Percentiles rank a stretch among this genome's conserved stretches.
phyloP scores from a whole-genome alignment of 2,113 vertebrate genomes.

The Sigmodon hispidus region DNA sequence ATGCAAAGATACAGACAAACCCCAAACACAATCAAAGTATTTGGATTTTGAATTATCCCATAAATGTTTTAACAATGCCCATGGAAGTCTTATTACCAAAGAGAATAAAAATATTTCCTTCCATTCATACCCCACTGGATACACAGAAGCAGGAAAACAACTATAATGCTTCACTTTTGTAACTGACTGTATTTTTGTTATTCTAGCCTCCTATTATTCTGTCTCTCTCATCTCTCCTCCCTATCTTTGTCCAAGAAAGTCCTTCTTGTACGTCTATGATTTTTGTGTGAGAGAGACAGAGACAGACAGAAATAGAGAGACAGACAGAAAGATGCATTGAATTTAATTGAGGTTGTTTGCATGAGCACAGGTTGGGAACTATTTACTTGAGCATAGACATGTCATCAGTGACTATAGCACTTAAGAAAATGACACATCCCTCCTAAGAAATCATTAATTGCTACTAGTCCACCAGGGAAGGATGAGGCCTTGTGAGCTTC shows the following conservation, averaged over 20 bases:
- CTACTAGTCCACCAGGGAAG: background rate
- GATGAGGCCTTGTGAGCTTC: background rate
- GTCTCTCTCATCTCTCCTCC: background rate
- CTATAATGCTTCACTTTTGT: background rate
- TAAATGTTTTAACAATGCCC: constrained; percentile 2
- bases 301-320: background rate
- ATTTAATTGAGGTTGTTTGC: background rate
- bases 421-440: background rate
- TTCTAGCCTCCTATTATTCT: background rate
- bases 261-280: background rate
- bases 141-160: background rate
- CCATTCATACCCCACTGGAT: background rate
- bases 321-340: background rate
- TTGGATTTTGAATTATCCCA: background rate
- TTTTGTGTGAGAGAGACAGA: background rate
- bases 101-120: background rate
- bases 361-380: background rate
- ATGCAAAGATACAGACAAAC: background rate
- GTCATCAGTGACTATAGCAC: background rate
- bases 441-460: background rate
- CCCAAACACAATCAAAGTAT: background rate
- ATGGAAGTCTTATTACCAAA: background rate
- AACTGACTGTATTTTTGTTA: background rate
- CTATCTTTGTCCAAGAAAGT: background rate
- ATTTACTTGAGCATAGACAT: background rate